Evolutionary conservation across 2,113 vertebrate species (phyloP).

Genomic region (Melanocharis versteri): DNA sequence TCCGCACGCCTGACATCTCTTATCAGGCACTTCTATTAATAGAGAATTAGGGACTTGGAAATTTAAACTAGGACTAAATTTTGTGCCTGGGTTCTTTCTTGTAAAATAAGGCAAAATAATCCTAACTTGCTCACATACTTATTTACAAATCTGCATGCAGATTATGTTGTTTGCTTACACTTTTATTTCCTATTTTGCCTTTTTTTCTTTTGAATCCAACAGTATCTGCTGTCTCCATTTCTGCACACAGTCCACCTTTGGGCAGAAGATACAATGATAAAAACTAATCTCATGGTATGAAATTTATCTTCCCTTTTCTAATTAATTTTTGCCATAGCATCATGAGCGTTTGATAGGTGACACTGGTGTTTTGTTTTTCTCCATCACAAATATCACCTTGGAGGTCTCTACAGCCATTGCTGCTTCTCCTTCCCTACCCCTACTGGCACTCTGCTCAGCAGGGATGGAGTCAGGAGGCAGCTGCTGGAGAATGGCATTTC

Average conservation of each 20-base stretch:
- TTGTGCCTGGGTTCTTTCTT: background rate
- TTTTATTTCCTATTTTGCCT: background rate
- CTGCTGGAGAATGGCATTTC: background rate
- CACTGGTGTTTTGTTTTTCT: background rate
- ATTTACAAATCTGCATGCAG: background rate
- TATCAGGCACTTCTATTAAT: background rate
- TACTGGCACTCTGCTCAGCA: background rate
- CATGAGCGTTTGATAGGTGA: background rate
- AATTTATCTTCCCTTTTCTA: background rate
- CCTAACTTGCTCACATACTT: background rate
- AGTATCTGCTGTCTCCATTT: background rate
- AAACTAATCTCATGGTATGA: background rate
- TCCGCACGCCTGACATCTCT: background rate
- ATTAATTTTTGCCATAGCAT: background rate
- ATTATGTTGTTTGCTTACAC: background rate
- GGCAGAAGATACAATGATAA: background rate
- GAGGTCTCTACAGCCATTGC: background rate
- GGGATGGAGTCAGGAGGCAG: background rate
- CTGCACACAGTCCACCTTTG: background rate
- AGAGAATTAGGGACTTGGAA: background rate
- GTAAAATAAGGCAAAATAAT: background rate
- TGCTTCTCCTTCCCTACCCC: background rate
- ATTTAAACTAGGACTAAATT: background rate
- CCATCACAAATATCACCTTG: background rate
- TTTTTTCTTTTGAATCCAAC: background rate